These are phyloP conservation scores for Alouatta palliata DNA, from an alignment of 2,113 vertebrate species.

Conservation along the genomic window DNA sequence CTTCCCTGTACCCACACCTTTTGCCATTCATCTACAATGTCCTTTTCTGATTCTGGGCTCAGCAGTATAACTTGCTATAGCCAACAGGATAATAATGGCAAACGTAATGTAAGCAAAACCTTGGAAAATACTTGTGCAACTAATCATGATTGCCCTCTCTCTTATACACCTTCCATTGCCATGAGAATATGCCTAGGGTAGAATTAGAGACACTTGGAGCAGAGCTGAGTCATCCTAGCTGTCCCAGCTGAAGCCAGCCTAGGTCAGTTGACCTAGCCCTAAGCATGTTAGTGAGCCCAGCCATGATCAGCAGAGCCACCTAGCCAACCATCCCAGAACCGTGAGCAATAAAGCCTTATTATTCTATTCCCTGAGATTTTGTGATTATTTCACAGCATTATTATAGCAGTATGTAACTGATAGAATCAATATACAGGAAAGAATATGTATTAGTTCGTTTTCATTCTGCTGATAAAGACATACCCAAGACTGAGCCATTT, in stretches of 20 bases:
- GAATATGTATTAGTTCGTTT: too few relatives aligned
- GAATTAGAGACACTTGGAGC: background rate
- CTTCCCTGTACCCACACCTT: background rate
- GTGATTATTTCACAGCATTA: background rate
- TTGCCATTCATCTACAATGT: too few relatives aligned
- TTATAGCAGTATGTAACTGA: too few relatives aligned
- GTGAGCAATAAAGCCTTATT: rapidly evolving
- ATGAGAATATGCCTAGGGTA: background rate
- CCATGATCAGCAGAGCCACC: background rate
- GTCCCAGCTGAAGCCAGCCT: background rate
- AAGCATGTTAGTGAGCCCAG: background rate
- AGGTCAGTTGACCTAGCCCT: background rate
- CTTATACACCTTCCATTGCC: background rate
- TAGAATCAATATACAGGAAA: rapidly evolving
- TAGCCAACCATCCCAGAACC: background rate
- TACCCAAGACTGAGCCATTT: too few relatives aligned
- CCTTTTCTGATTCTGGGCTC: background rate
- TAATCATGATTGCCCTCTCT: background rate
- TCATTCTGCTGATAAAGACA: too few relatives aligned
- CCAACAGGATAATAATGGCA: background rate
- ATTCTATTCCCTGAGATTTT: background rate
- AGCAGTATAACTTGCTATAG: background rate
- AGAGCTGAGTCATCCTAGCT: background rate
- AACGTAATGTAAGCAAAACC: background rate
- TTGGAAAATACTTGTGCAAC: background rate